Conservation (phyloP, 1,140 invertebrate species). For the Elymnias hypermnestra region DNA sequence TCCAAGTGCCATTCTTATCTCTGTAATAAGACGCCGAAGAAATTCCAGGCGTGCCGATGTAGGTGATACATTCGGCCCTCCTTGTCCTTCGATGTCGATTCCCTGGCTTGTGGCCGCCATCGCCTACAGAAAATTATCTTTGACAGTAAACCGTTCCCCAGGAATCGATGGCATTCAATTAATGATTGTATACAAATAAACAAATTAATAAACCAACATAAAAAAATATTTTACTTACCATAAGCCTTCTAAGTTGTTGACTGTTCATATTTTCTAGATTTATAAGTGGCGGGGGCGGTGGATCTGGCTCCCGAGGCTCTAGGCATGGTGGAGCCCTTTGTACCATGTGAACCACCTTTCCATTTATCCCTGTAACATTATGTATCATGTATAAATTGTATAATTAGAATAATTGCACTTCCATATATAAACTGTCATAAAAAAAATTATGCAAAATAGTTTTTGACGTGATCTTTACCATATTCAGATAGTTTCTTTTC, state of each 20-base stretch:
- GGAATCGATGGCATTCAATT: too few relatives aligned
- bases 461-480: conserved; percentile 76
- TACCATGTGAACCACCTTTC: conserved; percentile 96
- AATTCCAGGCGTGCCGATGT: conserved; percentile 35
- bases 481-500: conserved; percentile 92
- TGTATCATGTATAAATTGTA: too few relatives aligned
- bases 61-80: conserved; percentile 30
- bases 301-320: neutral
- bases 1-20: conserved; percentile 30
- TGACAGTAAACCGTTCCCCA: too few relatives aligned
- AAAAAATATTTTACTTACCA: conserved; percentile 29
- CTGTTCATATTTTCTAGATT: too few relatives aligned
- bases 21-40: conserved; percentile 30
- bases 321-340: conserved; percentile 82
- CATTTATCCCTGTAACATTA: conserved; percentile 96
- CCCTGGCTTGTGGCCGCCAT: conserved; percentile 64
- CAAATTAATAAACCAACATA: too few relatives aligned
- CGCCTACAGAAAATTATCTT: conserved; percentile 33
- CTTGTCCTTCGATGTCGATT: conserved; percentile 66
- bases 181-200: too few relatives aligned
- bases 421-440: too few relatives aligned
- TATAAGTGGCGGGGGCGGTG: too few relatives aligned
- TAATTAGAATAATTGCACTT: too few relatives aligned
- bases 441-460: too few relatives aligned
- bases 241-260: conserved; percentile 54